Base-by-base conservation (phyloP, 1,140 invertebrate genomes). In the Drosophila persimilis region DNA sequence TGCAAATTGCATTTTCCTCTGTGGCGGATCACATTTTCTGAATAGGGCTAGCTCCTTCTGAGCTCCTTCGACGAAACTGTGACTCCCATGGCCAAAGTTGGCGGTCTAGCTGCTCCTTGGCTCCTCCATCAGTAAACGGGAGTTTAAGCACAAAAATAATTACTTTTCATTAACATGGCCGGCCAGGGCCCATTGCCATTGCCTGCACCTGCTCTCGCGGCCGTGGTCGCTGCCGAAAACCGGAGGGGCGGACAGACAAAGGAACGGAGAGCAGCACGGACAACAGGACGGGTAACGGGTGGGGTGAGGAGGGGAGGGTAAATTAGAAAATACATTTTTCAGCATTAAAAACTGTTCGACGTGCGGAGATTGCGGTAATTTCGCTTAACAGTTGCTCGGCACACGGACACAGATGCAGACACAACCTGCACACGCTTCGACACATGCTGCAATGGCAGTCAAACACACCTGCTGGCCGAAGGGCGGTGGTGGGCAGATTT, bases 301-400 rank as follows among this genome's bases (percentile, higher is more conserved):
- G 17, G 17, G 17, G 17, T 17, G 48, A 57, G 47, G 58, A 5
- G 8, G 3, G 52, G 52, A 59, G 48, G 44, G 51, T 74, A 81
- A 85, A 85, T 81, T 80, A 81, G 81, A 86, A 85, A 85, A 81
- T 74, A 85, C 83, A 85, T 85, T 85, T 88, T 85, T 85, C 81
- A 85, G 73, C 81, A 85, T 86, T 86, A 83, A 83, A 86, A 88
- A 86, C 65, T 88, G 83, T 86, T 83, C 70, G 84, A 83, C 79
- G 80, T 86, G 80, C 80, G 75, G 71, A 79, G 83, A 83, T 88
- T 86, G 83, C 64, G 83, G 83, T 86, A 89, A 88, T 86, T 86
- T 86, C 74, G 84, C 78, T 88, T 83, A 86, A 86, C 81, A 85
- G 83, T 57, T 76, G 64, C 81, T 62, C 50, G 35, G 11, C 35